phyloP scores from a whole-genome alignment of 2,797 vertebrate genomes.

The Coregonus ussuriensis region DNA sequence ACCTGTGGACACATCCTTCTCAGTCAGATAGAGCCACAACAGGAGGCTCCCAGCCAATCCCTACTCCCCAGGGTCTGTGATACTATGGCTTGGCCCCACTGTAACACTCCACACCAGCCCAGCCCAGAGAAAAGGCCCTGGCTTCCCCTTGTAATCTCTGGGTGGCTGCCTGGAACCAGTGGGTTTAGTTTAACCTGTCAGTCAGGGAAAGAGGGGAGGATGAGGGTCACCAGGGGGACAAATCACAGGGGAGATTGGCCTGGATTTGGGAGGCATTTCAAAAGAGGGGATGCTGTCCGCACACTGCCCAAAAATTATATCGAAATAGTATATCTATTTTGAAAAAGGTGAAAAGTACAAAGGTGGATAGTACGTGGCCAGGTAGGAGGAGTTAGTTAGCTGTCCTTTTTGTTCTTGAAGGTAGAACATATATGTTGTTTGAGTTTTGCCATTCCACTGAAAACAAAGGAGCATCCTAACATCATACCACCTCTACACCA shows the following conservation, averaged over 20 bases:
- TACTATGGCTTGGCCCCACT: neutral
- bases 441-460: slow-evolving; percentile 44
- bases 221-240: neutral
- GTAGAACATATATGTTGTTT: neutral
- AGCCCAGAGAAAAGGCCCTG: neutral
- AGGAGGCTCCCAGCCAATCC: neutral
- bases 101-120: neutral
- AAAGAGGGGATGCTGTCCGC: slow-evolving; percentile 3
- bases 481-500: slow-evolving; percentile 7
- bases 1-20: neutral
- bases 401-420: neutral
- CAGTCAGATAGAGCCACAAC: neutral
- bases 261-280: neutral
- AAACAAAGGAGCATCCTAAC: slow-evolving; percentile 44
- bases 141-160: slow-evolving; percentile 14
- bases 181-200: slow-evolving; percentile 26
- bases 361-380: no score
- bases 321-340: neutral
- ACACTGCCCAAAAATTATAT: no score
- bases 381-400: neutral
- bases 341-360: no score
- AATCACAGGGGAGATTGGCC: neutral
- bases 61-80: neutral
- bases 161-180: slow-evolving; percentile 17
- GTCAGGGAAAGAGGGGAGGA: neutral